Conservation (phyloP, 2,888 invertebrate species). For the Drosophila vallismaia region DNA sequence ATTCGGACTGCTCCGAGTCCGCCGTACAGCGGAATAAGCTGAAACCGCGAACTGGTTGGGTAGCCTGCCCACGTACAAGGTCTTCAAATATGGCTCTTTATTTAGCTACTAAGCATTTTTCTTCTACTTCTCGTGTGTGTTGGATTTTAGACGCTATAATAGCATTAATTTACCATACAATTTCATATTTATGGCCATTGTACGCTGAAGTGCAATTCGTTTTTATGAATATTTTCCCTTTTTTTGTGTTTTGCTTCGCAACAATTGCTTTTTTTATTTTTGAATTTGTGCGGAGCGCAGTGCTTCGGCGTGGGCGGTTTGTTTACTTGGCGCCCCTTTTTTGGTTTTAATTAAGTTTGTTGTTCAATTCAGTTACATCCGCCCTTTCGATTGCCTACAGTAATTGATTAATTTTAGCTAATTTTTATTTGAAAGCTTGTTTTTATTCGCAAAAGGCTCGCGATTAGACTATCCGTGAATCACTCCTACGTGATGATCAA, state of each 20-base stretch:
- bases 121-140: constrained; percentile 60
- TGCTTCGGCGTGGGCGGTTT: constrained; percentile 65
- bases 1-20: no score
- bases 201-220: constrained; percentile 66
- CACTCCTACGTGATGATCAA: constrained; percentile 47
- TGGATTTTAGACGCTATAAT: constrained; percentile 74
- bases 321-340: constrained; percentile 61
- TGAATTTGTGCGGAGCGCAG: constrained; percentile 53
- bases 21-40: not conserved
- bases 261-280: constrained; percentile 13
- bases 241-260: constrained; percentile 17
- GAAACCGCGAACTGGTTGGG: constrained; percentile 77
- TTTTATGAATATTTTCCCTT: constrained; percentile 25
- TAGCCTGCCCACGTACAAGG: constrained; percentile 82
- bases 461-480: constrained; percentile 58
- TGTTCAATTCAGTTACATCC: constrained; percentile 34
- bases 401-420: constrained; percentile 45
- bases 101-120: constrained; percentile 73
- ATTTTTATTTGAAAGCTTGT: constrained; percentile 28
- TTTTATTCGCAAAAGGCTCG: constrained; percentile 1
- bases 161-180: constrained; percentile 78
- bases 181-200: constrained; percentile 77
- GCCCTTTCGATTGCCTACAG: constrained; percentile 32
- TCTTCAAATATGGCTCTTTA: constrained; percentile 80
- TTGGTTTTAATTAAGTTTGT: constrained; percentile 62